Base-by-base conservation (phyloP, 2,113 vertebrate species). In the Numida meleagris region DNA sequence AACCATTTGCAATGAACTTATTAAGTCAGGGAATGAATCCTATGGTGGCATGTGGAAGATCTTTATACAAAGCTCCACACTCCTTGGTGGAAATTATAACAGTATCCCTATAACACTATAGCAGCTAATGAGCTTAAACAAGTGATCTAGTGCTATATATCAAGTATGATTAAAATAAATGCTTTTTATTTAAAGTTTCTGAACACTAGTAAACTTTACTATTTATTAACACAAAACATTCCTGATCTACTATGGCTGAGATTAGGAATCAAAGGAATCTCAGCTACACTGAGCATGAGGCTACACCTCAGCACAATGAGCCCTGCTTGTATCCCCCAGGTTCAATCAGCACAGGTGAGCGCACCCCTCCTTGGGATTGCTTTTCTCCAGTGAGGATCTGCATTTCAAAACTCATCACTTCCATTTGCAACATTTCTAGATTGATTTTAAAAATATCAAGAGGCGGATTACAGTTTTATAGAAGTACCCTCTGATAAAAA, bases 351-450 rank as follows among this genome's bases (percentile, higher is more conserved):
- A 74, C 43, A 40, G 36, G 36, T 40, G 14, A 40, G 36, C 11
- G 10, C 24, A 62, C 15, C 24, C 6, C 31, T 74, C 70, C 27
- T 27, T 0, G 0, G 31, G 4, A 7, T 12, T 10, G 10, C 23
- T 31, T 31, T 12, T 2, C 36, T 42, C 21, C 63, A 82, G 6
- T 16, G 75, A n/a, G 16, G 79, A 13, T 3, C 33, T n/a, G 11
- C 4, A 51, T 72, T 78, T 63, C 33, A 78, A 67, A 57, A 36
- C 3, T 7, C 13, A 24, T 18, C 34, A 18, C 24, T 90, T 77
- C 55, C 71, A 2, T 45, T 8, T n/a, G 4, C 19, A 29, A 23
- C 34, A 17, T 11, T 73, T 61, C n/a, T 27, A 78, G 29, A 40
- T 29, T 1, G 2, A 0, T 16, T 71, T 23, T 9, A 10, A 66